phyloP scores from a whole-genome alignment of 2,888 invertebrate species.

The Timandra comae region DNA sequence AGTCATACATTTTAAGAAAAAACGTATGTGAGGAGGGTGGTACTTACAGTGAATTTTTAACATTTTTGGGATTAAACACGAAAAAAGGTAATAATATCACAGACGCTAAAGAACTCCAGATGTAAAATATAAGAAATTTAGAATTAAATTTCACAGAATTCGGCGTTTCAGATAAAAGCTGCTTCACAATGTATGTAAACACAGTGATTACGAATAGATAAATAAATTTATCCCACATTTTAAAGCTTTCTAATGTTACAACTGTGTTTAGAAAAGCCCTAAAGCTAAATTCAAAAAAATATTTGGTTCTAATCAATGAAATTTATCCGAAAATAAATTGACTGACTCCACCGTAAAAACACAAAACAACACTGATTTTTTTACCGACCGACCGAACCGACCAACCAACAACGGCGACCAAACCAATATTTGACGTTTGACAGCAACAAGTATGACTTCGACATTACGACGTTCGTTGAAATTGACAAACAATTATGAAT shows the following conservation, averaged over 20 bases:
- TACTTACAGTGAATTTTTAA: slow-evolving; percentile 75
- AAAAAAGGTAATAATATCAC: slow-evolving; percentile 66
- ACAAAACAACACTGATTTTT: not conserved
- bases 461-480: too few species aligned
- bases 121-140: slow-evolving; percentile 68
- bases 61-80: slow-evolving; percentile 69
- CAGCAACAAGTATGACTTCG: too few species aligned
- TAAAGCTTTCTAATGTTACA: slow-evolving; percentile 9
- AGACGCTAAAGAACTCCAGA: slow-evolving; percentile 59
- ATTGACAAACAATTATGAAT: too few species aligned
- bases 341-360: not conserved
- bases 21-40: slow-evolving; percentile 1
- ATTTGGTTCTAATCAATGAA: too few species aligned
- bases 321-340: not conserved
- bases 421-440: too few species aligned
- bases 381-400: not conserved
- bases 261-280: not conserved
- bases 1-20: not conserved
- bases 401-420: not conserved
- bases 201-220: slow-evolving; percentile 51
- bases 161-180: slow-evolving; percentile 68
- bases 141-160: slow-evolving; percentile 71
- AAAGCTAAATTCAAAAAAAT: not conserved
- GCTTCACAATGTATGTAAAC: slow-evolving; percentile 62
- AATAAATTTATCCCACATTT: slow-evolving; percentile 65